A percentile compares a stretch with the other conserved stretches of the same genome.
Conservation (phyloP, 2,113 vertebrate genomes). For the Microtus richardsoni region DNA sequence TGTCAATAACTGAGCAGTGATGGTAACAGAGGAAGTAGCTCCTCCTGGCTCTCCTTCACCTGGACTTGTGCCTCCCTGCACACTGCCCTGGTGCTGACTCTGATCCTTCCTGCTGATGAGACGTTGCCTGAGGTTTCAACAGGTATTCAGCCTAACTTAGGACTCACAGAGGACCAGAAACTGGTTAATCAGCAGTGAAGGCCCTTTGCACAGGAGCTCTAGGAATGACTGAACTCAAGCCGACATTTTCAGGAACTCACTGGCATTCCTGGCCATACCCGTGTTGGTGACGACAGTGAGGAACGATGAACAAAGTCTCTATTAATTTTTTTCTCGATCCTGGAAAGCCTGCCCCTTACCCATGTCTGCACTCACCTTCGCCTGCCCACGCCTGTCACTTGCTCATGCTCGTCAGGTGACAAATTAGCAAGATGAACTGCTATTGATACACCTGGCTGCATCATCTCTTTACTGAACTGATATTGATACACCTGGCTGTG, state of each 20-base stretch:
- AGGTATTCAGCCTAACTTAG: not conserved
- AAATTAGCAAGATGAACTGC: not conserved
- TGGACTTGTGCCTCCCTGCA: not conserved
- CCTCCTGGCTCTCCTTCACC: not conserved
- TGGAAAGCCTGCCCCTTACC: not conserved
- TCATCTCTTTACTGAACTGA: not conserved
- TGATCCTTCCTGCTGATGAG: not conserved
- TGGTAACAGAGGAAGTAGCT: not conserved
- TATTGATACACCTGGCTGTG: not conserved
- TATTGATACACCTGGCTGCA: not conserved
- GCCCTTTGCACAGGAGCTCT: not conserved
- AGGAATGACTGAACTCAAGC: not conserved
- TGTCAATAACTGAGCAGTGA: not conserved
- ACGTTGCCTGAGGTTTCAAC: not conserved
- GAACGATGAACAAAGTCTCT: not conserved
- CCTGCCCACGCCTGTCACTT: not conserved
- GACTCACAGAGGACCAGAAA: not conserved
- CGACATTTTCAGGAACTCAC: not conserved
- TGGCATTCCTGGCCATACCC: not conserved
- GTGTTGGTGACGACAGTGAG: not conserved
- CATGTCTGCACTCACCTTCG: not conserved
- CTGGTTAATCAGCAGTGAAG: not conserved
- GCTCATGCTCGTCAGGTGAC: not conserved
- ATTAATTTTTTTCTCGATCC: not conserved
- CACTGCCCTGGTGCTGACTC: not conserved